phyloP scores from a whole-genome alignment of 2,888 invertebrate genomes.

The Tipula vernalis region DNA sequence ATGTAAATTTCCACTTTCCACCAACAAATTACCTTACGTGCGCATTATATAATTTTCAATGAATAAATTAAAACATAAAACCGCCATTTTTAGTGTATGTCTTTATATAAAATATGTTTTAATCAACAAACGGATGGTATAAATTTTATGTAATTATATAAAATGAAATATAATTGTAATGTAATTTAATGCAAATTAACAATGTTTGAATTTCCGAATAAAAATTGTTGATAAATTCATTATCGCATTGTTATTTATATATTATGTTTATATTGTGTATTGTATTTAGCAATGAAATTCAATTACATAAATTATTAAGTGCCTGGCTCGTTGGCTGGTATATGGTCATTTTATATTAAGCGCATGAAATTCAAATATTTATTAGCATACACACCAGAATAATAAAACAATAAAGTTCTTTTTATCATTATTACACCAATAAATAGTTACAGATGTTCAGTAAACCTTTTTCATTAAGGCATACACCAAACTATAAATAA shows the following conservation, averaged over 20 bases:
- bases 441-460: neutral
- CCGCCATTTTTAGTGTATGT: neutral
- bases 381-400: neutral
- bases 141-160: neutral
- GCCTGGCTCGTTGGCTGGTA: neutral
- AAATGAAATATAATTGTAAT: neutral
- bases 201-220: neutral
- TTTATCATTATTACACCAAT: neutral
- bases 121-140: neutral
- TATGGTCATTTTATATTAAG: neutral
- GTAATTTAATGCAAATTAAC: neutral
- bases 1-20: neutral
- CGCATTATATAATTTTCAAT: neutral
- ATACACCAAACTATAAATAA: too few species aligned
- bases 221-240: neutral
- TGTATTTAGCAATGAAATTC: neutral
- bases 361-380: neutral
- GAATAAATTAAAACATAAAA: neutral
- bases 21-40: neutral
- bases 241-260: neutral
- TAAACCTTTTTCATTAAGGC: neutral
- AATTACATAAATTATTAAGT: neutral
- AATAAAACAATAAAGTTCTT: neutral
- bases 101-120: neutral
- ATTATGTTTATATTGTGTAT: neutral